Percentiles rank a stretch among this genome's conserved stretches.
These are phyloP conservation scores for Brachyhypopomus occidentalis DNA, from an alignment of 2,113 vertebrate species.

Conservation along the genomic window DNA sequence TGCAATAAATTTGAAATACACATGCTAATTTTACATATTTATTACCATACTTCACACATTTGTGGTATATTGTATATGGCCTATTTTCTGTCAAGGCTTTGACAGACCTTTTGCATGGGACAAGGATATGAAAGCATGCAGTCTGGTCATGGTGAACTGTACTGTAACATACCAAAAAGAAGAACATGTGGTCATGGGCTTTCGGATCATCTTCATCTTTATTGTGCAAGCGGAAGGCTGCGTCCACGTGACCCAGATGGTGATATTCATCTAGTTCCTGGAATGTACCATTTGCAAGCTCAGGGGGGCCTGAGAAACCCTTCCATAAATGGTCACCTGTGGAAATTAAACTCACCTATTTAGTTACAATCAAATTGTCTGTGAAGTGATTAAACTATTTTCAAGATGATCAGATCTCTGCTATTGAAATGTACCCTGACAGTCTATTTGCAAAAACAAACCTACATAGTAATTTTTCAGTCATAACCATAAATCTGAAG, in stretches of 20 bases:
- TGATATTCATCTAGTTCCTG: conserved; percentile 66
- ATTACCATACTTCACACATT: neutral
- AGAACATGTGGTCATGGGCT: conserved; percentile 72
- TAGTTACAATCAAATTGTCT: neutral
- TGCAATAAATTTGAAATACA: no score
- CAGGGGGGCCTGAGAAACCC: conserved; percentile 59
- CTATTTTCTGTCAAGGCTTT: no score
- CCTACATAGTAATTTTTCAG: no score
- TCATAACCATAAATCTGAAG: no score
- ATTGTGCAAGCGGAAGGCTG: conserved; percentile 80
- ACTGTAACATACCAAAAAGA: conserved; percentile 77
- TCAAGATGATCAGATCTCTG: no score
- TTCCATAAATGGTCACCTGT: conserved; percentile 77
- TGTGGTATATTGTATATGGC: neutral
- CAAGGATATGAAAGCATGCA: neutral
- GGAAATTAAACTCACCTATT: neutral
- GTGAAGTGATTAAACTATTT: no score
- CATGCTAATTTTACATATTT: no score
- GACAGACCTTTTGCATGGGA: neutral
- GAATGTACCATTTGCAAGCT: conserved; percentile 71
- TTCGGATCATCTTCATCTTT: conserved; percentile 2
- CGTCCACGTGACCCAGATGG: conserved; percentile 72
- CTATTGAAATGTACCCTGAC: no score
- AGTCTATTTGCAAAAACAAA: no score
- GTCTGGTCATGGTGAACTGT: neutral